Percentiles rank a stretch among this genome's conserved stretches.
Evolutionary conservation across 2,797 vertebrate genomes (phyloP).

Genomic region (Clarias pachynema): DNA sequence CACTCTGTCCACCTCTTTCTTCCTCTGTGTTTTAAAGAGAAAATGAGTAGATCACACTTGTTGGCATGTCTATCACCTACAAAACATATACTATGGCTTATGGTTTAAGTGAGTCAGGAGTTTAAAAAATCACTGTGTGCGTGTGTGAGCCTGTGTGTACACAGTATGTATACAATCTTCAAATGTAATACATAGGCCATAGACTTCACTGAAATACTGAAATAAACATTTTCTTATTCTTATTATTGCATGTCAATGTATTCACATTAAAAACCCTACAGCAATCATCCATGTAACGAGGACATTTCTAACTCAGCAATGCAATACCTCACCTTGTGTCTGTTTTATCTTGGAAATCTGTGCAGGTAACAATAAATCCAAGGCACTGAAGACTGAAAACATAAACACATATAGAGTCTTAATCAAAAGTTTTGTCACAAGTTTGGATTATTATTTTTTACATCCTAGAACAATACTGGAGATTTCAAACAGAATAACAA

Average conservation of each 20-base stretch:
- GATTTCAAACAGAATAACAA: no score
- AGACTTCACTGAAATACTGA: neutral
- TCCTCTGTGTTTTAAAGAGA: slow-evolving; percentile 11
- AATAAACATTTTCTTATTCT: neutral
- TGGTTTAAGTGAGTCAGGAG: slow-evolving; percentile 8
- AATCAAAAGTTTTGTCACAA: no score
- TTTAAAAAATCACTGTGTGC: neutral
- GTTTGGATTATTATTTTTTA: no score
- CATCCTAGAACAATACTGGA: no score
- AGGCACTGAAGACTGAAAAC: neutral
- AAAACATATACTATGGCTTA: slow-evolving; percentile 37
- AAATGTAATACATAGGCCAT: neutral
- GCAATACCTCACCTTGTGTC: slow-evolving; percentile 6
- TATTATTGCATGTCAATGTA: neutral
- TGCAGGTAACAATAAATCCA: slow-evolving; percentile 18
- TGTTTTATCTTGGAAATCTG: slow-evolving; percentile 1
- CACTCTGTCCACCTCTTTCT: neutral
- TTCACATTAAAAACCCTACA: neutral
- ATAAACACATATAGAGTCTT: neutral
- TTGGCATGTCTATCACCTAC: slow-evolving; percentile 45
- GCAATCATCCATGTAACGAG: neutral
- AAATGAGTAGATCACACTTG: slow-evolving; percentile 43
- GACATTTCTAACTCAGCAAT: neutral
- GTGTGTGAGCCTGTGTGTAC: no score
- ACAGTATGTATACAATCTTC: neutral